Evolutionary conservation across 1,140 invertebrate species (phyloP).

Genomic region (Bombus polaris): DNA sequence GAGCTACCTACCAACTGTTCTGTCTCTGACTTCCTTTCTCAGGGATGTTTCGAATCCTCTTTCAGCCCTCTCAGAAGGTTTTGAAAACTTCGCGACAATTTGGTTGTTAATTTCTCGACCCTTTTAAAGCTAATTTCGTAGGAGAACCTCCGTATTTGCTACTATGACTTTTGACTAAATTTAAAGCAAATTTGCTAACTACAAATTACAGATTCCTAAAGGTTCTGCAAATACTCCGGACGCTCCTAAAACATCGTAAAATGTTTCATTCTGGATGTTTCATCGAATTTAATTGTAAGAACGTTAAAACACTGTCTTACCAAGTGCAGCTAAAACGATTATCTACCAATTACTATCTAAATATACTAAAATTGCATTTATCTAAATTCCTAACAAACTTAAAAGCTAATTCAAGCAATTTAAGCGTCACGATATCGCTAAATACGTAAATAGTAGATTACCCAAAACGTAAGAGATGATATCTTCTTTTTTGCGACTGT

Average conservation of each 20-base stretch:
- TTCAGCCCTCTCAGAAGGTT: neutral
- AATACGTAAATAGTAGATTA: constrained; percentile 11
- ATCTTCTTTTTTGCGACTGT: neutral
- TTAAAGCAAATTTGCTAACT: neutral
- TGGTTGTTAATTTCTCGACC: constrained; percentile 18
- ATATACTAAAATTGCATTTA: neutral
- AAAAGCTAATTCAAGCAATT: neutral
- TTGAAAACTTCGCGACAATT: constrained; percentile 8
- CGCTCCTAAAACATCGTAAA: neutral
- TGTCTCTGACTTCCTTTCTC: neutral
- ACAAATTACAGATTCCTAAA: constrained; percentile 8
- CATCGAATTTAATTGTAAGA: no score
- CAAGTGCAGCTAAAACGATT: neutral
- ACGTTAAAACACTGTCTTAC: no score
- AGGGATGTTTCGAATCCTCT: neutral
- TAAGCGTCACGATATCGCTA: neutral
- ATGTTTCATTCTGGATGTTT: neutral
- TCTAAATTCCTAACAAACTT: neutral
- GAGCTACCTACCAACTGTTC: constrained; percentile 4
- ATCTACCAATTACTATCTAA: neutral
- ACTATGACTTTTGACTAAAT: neutral
- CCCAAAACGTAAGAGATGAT: constrained; percentile 1
- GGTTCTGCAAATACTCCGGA: no score
- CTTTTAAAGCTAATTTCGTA: neutral
- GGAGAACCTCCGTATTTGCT: neutral